Percentiles rank a stretch among this genome's conserved stretches.
Conservation (phyloP, 2,113 vertebrate genomes). For the Trematocara macrostoma region DNA sequence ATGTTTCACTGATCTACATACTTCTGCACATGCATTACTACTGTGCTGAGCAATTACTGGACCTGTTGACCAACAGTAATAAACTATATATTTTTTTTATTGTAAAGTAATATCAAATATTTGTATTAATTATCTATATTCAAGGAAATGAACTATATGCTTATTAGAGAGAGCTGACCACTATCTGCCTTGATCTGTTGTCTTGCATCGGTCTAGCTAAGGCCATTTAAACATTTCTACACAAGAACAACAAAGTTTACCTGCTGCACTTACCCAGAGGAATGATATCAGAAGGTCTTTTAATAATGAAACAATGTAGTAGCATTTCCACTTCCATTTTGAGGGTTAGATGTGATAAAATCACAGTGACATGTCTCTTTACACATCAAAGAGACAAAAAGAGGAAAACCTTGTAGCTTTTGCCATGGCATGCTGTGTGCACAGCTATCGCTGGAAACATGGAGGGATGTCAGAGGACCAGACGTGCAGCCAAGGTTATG, state of each 20-base stretch:
- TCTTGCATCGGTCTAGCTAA: conserved; percentile 6
- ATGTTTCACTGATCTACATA: conserved; percentile 26
- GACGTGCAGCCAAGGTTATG: conserved; percentile 27
- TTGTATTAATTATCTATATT: not conserved
- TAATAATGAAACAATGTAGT: conserved; percentile 16
- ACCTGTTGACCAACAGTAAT: not conserved
- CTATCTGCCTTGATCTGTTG: conserved; percentile 1
- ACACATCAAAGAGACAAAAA: conserved; percentile 21
- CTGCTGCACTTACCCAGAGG: not conserved
- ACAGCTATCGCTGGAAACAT: conserved; percentile 3
- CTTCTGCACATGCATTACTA: conserved; percentile 10
- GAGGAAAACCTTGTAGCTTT: conserved; percentile 20
- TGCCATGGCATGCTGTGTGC: conserved; percentile 1
- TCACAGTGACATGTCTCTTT: conserved; percentile 10
- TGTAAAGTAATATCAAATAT: not conserved
- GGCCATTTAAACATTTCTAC: not conserved
- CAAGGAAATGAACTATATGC: not conserved
- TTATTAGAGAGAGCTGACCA: conserved; percentile 41
- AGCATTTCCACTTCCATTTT: conserved; percentile 19
- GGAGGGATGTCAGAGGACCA: conserved; percentile 3
- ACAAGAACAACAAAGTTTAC: not conserved
- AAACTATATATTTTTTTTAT: not conserved
- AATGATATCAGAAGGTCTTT: not conserved
- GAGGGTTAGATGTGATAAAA: conserved; percentile 31
- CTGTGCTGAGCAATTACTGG: not conserved